Base-by-base conservation (phyloP, 2,113 vertebrate genomes). In the Garra rufa region DNA sequence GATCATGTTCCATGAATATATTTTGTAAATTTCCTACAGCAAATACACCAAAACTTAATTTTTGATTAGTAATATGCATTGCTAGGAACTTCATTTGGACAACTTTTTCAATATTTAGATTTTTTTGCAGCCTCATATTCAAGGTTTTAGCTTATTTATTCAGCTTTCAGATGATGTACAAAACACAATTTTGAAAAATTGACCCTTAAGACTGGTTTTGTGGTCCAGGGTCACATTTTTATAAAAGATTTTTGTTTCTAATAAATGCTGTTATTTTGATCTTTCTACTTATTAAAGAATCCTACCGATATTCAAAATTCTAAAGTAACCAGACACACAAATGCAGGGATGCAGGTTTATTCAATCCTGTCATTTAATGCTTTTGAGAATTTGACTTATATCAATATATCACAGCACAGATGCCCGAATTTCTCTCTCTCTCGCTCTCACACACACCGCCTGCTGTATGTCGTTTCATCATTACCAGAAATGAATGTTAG, bases 401-500 rank as follows among this genome's bases (percentile, higher is more conserved):
- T 67, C 15, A 67, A 38, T 34, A 67, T 67, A 69, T 69, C 17
- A 1, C 3, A 38, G 15, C 3, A 38, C 30, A 69, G 30, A 34
- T 38, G 7, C 30, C 59, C 1, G 3, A 28, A 24, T 19, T 3
- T 67, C 24, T 59, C 57, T 61, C 11, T 61, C 17, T 19, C 48
- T 9, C 55, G 9, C 9, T 1, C 55, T 10, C 19, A 1, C 55
- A 57, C 55, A 57, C 52, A 21, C 19, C 8, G 3, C 38, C 38
- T 24, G 71, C 71, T 74, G 43, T 28, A 6, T 28, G 71, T 74
- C 48, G 43, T 48, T 28, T 74, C 13, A 48, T 17, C 41, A 74
- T 74, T 48, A 74, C 24, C 43, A 26, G 43, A 74, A 74, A 15
- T 74, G 0, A 74, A 48, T 74, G 44, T 26, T 74, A 74, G 44